A percentile compares a stretch with the other conserved stretches of the same genome.
phyloP scores from a whole-genome alignment of 2,113 vertebrate genomes.

The Acanthochromis polyacanthus region DNA sequence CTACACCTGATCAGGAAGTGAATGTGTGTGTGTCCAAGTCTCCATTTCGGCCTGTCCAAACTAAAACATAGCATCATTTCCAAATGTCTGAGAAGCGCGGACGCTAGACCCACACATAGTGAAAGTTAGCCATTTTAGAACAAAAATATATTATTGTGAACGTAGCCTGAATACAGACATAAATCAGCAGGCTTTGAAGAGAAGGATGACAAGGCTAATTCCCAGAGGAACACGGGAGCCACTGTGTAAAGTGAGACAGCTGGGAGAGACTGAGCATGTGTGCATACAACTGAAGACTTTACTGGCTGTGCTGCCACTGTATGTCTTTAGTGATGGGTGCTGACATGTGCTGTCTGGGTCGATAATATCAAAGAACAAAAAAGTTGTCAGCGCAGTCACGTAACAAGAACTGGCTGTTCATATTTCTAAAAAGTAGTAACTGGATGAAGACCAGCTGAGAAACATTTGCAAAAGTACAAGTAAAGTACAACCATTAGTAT shows the following conservation, averaged over 20 bases:
- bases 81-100: too few species aligned
- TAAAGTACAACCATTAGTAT: neutral
- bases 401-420: slow-evolving; percentile 27
- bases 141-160: too few species aligned
- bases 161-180: slow-evolving; percentile 52
- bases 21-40: too few species aligned
- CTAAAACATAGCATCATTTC: too few species aligned
- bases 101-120: too few species aligned
- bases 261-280: slow-evolving; percentile 63
- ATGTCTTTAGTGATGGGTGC: slow-evolving; percentile 70
- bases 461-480: neutral
- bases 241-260: slow-evolving; percentile 76
- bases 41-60: too few species aligned
- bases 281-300: slow-evolving; percentile 58
- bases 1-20: too few species aligned
- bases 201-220: slow-evolving; percentile 69
- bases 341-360: slow-evolving; percentile 72
- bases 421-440: neutral
- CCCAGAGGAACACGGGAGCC: slow-evolving; percentile 72
- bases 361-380: slow-evolving; percentile 49
- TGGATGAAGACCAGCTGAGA: neutral
- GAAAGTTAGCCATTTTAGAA: too few species aligned
- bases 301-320: slow-evolving; percentile 46
- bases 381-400: slow-evolving; percentile 42
- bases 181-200: slow-evolving; percentile 78